phyloP scores from a whole-genome alignment of 2,888 invertebrate species.

The Vandiemenella viatica region DNA sequence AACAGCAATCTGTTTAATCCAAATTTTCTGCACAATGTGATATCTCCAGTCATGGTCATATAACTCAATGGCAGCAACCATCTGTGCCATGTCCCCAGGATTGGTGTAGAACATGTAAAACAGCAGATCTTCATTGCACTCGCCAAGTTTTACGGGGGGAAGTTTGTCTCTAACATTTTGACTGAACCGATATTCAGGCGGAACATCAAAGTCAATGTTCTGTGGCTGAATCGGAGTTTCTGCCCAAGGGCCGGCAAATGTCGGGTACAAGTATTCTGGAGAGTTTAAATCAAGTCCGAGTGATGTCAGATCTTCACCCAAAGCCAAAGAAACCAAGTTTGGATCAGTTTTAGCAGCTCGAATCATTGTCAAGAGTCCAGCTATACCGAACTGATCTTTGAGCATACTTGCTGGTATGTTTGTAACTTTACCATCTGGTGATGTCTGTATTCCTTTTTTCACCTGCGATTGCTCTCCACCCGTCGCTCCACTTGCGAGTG shows the following conservation, averaged over 20 bases:
- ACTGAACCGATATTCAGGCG: slow-evolving; percentile 97
- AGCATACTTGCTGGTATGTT: slow-evolving; percentile 99
- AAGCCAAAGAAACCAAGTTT: slow-evolving; percentile 86
- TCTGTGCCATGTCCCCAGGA: slow-evolving; percentile 93
- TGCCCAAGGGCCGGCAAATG: slow-evolving; percentile 98
- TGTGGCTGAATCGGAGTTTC: slow-evolving; percentile 95
- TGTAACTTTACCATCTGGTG: slow-evolving; percentile 90
- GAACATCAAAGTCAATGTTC: slow-evolving; percentile 96
- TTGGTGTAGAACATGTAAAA: slow-evolving; percentile 99
- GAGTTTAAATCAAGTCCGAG: slow-evolving; percentile 96
- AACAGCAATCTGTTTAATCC: too few species aligned
- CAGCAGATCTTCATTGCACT: slow-evolving; percentile 96
- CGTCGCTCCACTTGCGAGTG: slow-evolving; percentile 17
- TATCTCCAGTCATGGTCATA: too few species aligned
- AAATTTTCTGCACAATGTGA: too few species aligned
- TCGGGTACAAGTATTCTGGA: slow-evolving; percentile 93
- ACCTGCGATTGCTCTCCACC: slow-evolving; percentile 22
- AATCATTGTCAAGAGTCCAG: slow-evolving; percentile 94
- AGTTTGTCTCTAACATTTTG: slow-evolving; percentile 86
- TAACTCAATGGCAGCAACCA: slow-evolving; percentile 94
- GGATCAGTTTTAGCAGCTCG: slow-evolving; percentile 95
- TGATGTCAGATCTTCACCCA: slow-evolving; percentile 95
- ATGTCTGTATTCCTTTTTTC: slow-evolving; percentile 84
- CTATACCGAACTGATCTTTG: slow-evolving; percentile 98
- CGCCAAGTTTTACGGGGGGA: slow-evolving; percentile 87